Evolutionary conservation across 1,140 invertebrate species (phyloP), one percentile per base, ranked within the genome.

Genomic region (Gryllus bimaculatus): DNA sequence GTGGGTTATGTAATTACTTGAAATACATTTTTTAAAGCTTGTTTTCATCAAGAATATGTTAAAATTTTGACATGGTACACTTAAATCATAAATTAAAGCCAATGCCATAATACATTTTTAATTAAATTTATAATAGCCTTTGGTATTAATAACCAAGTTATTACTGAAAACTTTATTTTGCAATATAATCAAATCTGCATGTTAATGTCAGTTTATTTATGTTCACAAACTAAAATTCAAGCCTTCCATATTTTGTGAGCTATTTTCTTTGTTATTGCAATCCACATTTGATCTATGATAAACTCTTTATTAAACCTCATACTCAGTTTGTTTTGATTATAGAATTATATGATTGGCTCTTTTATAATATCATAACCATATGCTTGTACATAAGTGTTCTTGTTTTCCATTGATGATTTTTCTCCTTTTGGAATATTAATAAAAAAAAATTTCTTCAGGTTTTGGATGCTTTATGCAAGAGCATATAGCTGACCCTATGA

Each of bases 391-490:
- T 66, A 10, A 66, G 54, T 66, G 18, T 13, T 66, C 7, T 66
- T 66, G 18, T 66, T 66, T 13, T 7, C n/a, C n/a, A 75, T 75
- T 5, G 2, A 26, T 13, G 7, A 5, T 75, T 26, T 13, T 39
- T 75, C 8, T 75, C 10, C 10, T 75, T 12, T 75, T 75, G 75
- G 7, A 20, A 13, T 3, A 13, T 10, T 77, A 47, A 54, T 8
- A 18, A 54, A 21, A 21, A 7, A 18, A 74, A 81, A 20, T 81
- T 73, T 79, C 81, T 83, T 66, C 82, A 91, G 96, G 96, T 49
- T 99, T 99, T 86, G 98, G 98, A 26, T 99, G 98, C 85, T 99
- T 99, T 85, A 99, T 99, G 95, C 91, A 97, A 83, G 96, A 99
- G 83, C 96, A 99, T 84, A 95, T 99, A 79, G 94, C 95, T 0